Evolutionary conservation across 2,113 vertebrate genomes (phyloP).

Genomic region (Pachypanchax playfairii): DNA sequence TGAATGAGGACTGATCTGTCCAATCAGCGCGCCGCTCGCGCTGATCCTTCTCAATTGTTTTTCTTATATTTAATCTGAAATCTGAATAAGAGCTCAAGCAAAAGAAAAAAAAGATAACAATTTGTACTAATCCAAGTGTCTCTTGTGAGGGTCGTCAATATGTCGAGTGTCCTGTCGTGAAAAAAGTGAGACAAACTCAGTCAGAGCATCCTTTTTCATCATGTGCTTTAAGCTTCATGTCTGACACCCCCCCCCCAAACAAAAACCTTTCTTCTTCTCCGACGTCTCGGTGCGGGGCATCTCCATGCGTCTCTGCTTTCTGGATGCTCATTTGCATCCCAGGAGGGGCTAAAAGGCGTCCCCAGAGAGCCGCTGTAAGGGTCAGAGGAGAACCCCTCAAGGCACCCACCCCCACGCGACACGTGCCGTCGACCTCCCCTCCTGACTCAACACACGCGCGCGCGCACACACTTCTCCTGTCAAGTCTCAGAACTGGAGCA

Average conservation of each 20-base stretch:
- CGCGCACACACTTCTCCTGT: slow-evolving; percentile 1
- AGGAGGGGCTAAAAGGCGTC: slow-evolving; percentile 57
- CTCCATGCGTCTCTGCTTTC: slow-evolving; percentile 42
- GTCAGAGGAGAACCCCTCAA: slow-evolving; percentile 72
- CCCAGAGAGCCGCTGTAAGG: slow-evolving; percentile 68
- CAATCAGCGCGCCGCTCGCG: background rate
- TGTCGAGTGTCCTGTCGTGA: background rate
- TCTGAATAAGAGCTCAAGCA: background rate
- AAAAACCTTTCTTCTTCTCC: slow-evolving; percentile 48
- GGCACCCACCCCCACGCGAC: slow-evolving; percentile 55
- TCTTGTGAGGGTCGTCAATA: background rate
- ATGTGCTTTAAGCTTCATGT: background rate
- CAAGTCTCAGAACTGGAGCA: background rate
- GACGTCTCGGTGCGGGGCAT: slow-evolving; percentile 38
- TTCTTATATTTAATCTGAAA: background rate
- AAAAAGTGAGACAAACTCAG: background rate
- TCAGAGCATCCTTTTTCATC: slow-evolving; percentile 1
- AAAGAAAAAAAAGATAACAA: background rate
- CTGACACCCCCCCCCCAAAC: slow-evolving; percentile 22
- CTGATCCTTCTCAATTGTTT: background rate
- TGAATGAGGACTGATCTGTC: background rate
- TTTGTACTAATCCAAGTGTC: background rate
- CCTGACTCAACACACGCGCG: background rate
- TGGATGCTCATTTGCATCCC: slow-evolving; percentile 74
- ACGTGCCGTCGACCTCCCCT: slow-evolving; percentile 65